Base-by-base conservation (phyloP, 2,797 vertebrate genomes). In the Steatocranus sp. region DNA sequence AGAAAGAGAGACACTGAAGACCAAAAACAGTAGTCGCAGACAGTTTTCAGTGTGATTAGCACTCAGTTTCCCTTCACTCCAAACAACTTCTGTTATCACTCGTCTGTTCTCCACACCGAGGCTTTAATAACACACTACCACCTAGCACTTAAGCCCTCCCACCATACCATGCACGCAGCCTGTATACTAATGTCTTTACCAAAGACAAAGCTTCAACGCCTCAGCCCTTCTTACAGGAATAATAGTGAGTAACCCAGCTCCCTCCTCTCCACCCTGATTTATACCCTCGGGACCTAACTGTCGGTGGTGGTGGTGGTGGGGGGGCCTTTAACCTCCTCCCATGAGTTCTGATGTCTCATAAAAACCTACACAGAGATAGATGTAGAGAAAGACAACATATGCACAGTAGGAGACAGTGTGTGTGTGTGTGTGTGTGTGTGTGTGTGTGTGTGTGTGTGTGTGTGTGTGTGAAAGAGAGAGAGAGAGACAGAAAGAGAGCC, bases 191-290 rank as follows among this genome's bases (percentile, higher is more conserved):
- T 10, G 50, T 34, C 18, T 11, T 46, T 11, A 11, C n/a, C 6
- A 18, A 20, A 83, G 74, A 93, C 88, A 94, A 95, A 91, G 85
- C 63, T 83, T 87, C 92, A 86, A 90, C 83, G 79, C 84, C 61
- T 89, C 78, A 76, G 70, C 66, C 76, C 63, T 58, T 81, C 85
- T 85, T 85, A 48, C 23, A 85, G 53, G 77, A 91, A 91, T 88
- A 92, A 90, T 89, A 73, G 86, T 38, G 36, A 66, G 83, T 66
- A 78, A 85, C 75, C 80, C 85, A 53, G 11, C 70, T 4, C 46
- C 43, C 78, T 85, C 48, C 78, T 36, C 30, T 61, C 46, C 86
- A 73, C 63, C 43, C 81, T 70, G 14, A 75, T 83, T 85, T 85
- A 86, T 75, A 83, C 86, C 87, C 88, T 53, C 0, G 76, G 84